A percentile compares a stretch with the other conserved stretches of the same genome.
phyloP scores from a whole-genome alignment of 2,797 vertebrate genomes.

The Pipistrellus pipistrellus region DNA sequence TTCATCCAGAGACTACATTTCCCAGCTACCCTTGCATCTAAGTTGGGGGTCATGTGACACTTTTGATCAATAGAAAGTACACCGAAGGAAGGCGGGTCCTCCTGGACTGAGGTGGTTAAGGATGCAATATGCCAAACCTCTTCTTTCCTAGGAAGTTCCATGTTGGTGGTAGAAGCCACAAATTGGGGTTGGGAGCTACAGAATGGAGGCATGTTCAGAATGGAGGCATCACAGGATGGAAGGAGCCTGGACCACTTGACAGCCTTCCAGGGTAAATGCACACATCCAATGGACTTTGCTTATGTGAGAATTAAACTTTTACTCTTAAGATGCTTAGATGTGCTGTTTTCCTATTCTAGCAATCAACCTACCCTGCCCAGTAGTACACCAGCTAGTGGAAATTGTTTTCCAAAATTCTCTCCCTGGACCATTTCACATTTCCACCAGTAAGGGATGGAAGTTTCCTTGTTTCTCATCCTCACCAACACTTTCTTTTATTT shows the following conservation, averaged over 20 bases:
- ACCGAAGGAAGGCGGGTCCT: fast-evolving
- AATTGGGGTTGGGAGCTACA: not conserved
- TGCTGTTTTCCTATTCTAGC: not conserved
- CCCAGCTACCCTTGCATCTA: not conserved
- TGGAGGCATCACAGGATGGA: not conserved
- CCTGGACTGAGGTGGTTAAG: not conserved
- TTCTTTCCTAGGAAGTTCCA: not conserved
- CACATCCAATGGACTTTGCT: not conserved
- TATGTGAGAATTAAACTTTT: not conserved
- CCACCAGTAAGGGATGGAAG: not conserved
- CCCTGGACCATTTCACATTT: not conserved
- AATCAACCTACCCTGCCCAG: not conserved
- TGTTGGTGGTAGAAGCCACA: not conserved
- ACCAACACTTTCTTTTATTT: not conserved
- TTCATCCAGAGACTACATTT: not conserved
- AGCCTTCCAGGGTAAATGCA: not conserved
- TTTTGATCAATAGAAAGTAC: not conserved
- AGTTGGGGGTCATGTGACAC: not conserved
- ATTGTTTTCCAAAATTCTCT: not conserved
- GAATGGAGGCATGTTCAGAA: no score
- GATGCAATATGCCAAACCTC: not conserved
- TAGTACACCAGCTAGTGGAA: not conserved
- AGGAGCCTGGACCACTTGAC: not conserved
- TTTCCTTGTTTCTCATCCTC: not conserved
- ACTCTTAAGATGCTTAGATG: not conserved